These are phyloP conservation scores for Urocitellus parryii DNA, from an alignment of 2,113 vertebrate species.

Conservation along the genomic window DNA sequence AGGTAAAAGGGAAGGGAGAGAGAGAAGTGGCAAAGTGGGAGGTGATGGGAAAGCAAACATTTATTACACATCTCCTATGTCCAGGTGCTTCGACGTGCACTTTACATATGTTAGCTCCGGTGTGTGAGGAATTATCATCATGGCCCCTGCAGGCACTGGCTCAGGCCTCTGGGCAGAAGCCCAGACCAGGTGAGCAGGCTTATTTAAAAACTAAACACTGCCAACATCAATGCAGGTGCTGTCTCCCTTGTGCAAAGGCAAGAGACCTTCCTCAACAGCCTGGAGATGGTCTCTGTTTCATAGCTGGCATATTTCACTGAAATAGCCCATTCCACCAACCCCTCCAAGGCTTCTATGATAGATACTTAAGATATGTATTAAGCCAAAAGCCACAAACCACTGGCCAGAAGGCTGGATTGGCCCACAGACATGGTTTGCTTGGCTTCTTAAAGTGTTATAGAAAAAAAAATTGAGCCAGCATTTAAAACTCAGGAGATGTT, in stretches of 20 bases:
- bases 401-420: not conserved
- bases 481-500: not conserved
- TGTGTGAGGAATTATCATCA: slow-evolving; percentile 26
- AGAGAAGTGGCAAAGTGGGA: not conserved
- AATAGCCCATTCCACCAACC: not conserved
- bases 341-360: not conserved
- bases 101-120: slow-evolving; percentile 49
- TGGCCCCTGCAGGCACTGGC: slow-evolving; percentile 45
- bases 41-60: not conserved
- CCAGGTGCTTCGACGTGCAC: not conserved
- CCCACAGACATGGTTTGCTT: not conserved
- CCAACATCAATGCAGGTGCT: slow-evolving; percentile 5
- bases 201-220: slow-evolving; percentile 32
- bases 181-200: slow-evolving; percentile 55
- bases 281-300: not conserved
- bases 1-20: not conserved
- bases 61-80: not conserved
- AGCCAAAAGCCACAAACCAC: not conserved
- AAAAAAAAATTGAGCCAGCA: not conserved
- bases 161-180: slow-evolving; percentile 37
- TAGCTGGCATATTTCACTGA: not conserved
- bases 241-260: not conserved
- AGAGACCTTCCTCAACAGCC: not conserved
- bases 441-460: not conserved
- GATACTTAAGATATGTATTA: not conserved